Evolutionary conservation across 2,113 vertebrate genomes (phyloP).

Genomic region (Upupa epops): DNA sequence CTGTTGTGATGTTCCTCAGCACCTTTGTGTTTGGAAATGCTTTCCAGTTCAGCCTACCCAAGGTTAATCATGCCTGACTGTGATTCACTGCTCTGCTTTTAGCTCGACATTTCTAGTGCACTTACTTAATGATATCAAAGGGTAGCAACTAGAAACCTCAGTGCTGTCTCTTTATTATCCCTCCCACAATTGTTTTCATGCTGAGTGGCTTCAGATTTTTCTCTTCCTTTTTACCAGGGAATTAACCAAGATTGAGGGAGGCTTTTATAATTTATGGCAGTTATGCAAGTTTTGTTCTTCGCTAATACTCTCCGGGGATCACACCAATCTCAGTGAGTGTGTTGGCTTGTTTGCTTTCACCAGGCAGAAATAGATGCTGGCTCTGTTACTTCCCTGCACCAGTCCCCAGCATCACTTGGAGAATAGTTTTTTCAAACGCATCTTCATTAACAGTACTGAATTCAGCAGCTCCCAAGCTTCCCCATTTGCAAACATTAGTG

Average conservation of each 20-base stretch:
- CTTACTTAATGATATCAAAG: conserved; percentile 56
- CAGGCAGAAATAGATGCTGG: conserved; percentile 5
- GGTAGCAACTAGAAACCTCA: conserved; percentile 17
- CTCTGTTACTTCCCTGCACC: background rate
- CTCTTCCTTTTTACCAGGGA: conserved; percentile 52
- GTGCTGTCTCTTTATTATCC: conserved; percentile 49
- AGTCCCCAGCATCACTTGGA: background rate
- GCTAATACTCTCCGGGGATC: background rate
- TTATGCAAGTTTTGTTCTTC: conserved; percentile 51
- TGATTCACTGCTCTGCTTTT: conserved; percentile 61
- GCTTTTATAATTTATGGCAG: conserved; percentile 61
- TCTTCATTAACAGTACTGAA: background rate
- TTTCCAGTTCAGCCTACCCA: conserved; percentile 46
- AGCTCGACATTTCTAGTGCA: conserved; percentile 41
- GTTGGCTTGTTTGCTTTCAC: background rate
- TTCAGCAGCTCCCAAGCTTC: background rate
- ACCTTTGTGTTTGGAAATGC: conserved; percentile 55
- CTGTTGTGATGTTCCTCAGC: conserved; percentile 18
- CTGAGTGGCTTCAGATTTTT: conserved; percentile 56
- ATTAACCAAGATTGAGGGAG: conserved; percentile 63
- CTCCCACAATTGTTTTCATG: conserved; percentile 64
- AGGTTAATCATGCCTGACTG: conserved; percentile 62
- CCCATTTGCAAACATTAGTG: background rate
- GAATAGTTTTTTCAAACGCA: background rate
- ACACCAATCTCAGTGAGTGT: fast-evolving